Evolutionary conservation across 1,140 invertebrate species (phyloP).

Genomic region (Nilaparvata lugens): DNA sequence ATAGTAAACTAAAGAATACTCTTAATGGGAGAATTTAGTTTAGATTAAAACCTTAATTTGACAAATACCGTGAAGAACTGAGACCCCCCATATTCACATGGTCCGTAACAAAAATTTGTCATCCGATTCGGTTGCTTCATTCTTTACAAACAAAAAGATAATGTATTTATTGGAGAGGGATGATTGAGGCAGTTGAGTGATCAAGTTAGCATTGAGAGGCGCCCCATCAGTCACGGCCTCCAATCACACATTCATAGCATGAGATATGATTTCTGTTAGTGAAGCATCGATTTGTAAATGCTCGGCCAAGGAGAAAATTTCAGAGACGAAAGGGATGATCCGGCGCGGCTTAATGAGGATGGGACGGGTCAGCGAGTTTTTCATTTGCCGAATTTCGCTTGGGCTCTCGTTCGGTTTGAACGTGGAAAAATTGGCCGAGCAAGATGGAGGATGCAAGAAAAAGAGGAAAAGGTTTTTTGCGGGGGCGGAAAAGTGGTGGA

Average conservation of each 20-base stretch:
- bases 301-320: not conserved
- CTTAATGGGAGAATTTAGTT: too few relatives aligned
- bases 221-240: not conserved
- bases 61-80: too few relatives aligned
- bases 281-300: slow-evolving; percentile 2
- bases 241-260: not conserved
- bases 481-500: not conserved
- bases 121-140: too few relatives aligned
- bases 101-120: too few relatives aligned
- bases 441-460: not conserved
- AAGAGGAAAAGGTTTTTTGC: too few relatives aligned
- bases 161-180: too few relatives aligned
- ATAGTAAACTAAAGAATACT: too few relatives aligned
- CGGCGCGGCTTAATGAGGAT: not conserved
- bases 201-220: slow-evolving; percentile 1
- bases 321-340: too few relatives aligned
- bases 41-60: too few relatives aligned
- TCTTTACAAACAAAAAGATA: too few relatives aligned
- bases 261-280: slow-evolving; percentile 1
- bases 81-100: too few relatives aligned
- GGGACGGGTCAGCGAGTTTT: not conserved
- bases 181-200: too few relatives aligned
- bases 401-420: not conserved
- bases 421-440: slow-evolving; percentile 12
- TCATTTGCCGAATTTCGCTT: slow-evolving; percentile 8